phyloP scores from a whole-genome alignment of 1,140 invertebrate species.

The Mesaphorura yosii region DNA sequence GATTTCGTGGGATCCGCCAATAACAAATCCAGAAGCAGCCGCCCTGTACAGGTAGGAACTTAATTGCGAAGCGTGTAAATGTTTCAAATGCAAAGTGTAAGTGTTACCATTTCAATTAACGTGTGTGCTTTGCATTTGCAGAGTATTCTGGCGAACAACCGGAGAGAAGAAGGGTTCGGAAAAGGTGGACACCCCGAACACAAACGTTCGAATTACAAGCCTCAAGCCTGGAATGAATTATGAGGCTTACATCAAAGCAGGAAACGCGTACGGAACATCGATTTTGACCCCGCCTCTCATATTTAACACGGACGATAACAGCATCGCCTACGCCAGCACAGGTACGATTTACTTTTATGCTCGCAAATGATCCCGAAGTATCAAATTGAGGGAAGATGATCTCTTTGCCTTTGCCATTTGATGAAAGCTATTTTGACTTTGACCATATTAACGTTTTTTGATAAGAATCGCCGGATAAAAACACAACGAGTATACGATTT shows the following conservation, averaged over 20 bases:
- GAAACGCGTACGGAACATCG: conserved; percentile 64
- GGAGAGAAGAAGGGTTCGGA: conserved; percentile 39
- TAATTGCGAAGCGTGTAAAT: conserved; percentile 27
- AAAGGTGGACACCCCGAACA: conserved; percentile 59
- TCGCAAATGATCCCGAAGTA: no score
- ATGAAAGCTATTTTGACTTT: not conserved
- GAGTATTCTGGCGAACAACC: conserved; percentile 42
- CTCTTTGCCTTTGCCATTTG: not conserved
- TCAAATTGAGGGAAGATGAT: no score
- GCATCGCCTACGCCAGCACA: conserved; percentile 49
- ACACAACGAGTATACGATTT: no score
- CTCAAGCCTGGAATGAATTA: conserved; percentile 59
- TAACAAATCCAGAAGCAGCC: conserved; percentile 68
- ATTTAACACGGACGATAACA: conserved; percentile 58
- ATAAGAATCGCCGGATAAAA: no score
- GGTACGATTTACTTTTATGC: conserved; percentile 36
- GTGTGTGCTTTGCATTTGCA: conserved; percentile 28
- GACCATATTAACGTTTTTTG: no score
- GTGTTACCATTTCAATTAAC: not conserved
- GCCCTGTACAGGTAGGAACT: conserved; percentile 53
- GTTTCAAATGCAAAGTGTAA: not conserved
- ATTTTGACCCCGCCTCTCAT: conserved; percentile 55
- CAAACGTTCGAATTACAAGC: conserved; percentile 51
- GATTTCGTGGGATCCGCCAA: conserved; percentile 60
- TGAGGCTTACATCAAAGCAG: conserved; percentile 67